Base-by-base conservation (phyloP, 2,797 vertebrate species). In the Rhinella marina region DNA sequence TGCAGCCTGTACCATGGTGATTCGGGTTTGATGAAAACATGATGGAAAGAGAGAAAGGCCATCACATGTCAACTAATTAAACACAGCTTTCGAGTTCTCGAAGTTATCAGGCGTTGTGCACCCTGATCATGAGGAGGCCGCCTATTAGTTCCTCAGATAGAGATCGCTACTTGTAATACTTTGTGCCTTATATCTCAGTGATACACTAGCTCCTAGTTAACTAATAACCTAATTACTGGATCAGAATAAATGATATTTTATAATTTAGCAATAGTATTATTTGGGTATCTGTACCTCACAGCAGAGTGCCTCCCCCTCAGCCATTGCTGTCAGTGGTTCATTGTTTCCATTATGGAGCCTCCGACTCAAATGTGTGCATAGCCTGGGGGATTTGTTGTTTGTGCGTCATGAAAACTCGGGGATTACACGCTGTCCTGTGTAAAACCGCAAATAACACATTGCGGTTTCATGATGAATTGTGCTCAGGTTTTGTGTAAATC, bases 21-120 rank as follows among this genome's bases (percentile, higher is more conserved):
- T 62, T 89, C 72, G n/a, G n/a, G 78, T 72, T 78, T 89, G 84
- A 89, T 86, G 88, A 86, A 86, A 89, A 82, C 84, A 86, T 82
- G 84, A 86, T 77, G 62, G 73, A 89, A 78, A 66, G 50, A 80
- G 80, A 70, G 66, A 86, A 27, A 68, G 72, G 84, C 79, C 84
- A 56, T 89, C 84, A 82, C 54, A 82, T 90, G 85, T 88, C 88
- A 85, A 90, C 81, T 89, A 89, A 91, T 90, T 91, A 90, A 91
- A 90, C 84, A 87, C 62, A 73, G 88, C 84, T 91, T 89, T 88
- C 72, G 75, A 86, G 81, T 82, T 86, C 78, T 82, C 86, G 73
- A 83, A 78, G 62, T 87, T 84, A 82, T 32, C 12, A 21, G 29
- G 27, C 6, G 25, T 32, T 59, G 9, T 29, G 7, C 23, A n/a